Evolutionary conservation across 1,140 invertebrate genomes (phyloP), one percentile per base, ranked within the genome.

Genomic region (Euwallacea fornicatus): DNA sequence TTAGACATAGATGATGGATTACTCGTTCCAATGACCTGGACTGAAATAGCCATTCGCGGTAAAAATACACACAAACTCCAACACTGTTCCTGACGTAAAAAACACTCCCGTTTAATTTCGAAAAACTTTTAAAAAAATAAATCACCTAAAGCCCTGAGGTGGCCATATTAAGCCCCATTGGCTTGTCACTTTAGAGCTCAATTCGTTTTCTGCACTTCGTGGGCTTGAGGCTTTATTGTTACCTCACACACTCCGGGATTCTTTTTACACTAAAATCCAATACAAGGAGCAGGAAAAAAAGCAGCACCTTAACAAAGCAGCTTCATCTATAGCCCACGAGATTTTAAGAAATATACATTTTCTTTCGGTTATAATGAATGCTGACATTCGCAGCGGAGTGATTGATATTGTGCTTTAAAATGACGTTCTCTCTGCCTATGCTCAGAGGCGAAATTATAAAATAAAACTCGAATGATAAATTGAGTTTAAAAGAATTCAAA

Each of bases 341-440:
- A 13, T 11, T 11, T 50, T 50, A 11, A 11, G 13, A 50, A 13
- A 50, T 11, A 50, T 50, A 50, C 46, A 50, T 50, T 50, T 50
- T 50, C 46, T 50, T 50, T 50, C 46, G 46, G 46, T 50, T 50
- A 50, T 50, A 50, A 50, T 50, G 46, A 50, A 50, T 10, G 46
- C 46, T 50, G 46, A 50, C 46, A 50, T 50, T 50, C 46, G 9
- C 46, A 50, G 46, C 46, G 46, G 46, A 50, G 13, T 50, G 46
- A 50, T 50, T 50, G 46, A 50, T 50, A 50, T 50, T 50, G 46
- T 50, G 46, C 46, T 13, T 50, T 50, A 50, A 50, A 50, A 50
- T 50, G 46, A 50, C 46, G 46, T 50, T 50, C 46, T 50, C 46
- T 6, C 46, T 50, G 46, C 46, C 46, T 50, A 50, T 50, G 46